Evolutionary conservation across 2,797 vertebrate genomes (phyloP).

Genomic region (Mionectes olivaceus): DNA sequence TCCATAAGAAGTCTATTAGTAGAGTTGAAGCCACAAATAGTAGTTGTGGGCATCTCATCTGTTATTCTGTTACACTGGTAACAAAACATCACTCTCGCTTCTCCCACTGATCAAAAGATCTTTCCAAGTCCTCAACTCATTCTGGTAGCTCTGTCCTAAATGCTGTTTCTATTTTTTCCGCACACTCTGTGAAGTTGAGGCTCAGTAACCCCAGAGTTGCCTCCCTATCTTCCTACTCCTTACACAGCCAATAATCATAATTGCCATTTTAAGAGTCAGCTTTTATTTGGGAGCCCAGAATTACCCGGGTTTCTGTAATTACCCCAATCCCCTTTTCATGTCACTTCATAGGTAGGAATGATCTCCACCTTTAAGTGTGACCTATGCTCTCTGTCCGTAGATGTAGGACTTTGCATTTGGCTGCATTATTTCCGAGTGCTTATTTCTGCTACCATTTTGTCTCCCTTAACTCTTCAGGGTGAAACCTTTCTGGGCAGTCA

Average conservation of each 20-base stretch:
- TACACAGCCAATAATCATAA: not conserved
- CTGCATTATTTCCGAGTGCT: not conserved
- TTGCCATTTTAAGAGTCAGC: not conserved
- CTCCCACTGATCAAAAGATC: not conserved
- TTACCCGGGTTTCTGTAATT: not conserved
- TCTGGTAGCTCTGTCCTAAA: constrained; percentile 17
- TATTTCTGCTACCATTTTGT: not conserved
- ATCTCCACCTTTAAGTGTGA: not conserved
- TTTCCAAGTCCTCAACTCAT: constrained; percentile 13
- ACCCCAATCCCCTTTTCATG: not conserved
- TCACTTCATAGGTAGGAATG: not conserved
- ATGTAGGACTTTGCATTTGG: not conserved
- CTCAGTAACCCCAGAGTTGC: not conserved
- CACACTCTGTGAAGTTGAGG: not conserved
- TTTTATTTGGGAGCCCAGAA: not conserved
- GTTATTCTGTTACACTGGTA: not conserved
- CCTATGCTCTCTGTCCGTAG: not conserved
- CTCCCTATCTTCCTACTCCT: not conserved
- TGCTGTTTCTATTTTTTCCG: not conserved
- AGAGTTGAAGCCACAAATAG: not conserved
- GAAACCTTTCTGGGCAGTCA: not conserved
- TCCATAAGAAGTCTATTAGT: not conserved
- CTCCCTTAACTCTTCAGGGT: not conserved
- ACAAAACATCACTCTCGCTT: not conserved
- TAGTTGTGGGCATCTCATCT: not conserved